Conservation (phyloP, 2,113 vertebrate species). For the Canis aureus region DNA sequence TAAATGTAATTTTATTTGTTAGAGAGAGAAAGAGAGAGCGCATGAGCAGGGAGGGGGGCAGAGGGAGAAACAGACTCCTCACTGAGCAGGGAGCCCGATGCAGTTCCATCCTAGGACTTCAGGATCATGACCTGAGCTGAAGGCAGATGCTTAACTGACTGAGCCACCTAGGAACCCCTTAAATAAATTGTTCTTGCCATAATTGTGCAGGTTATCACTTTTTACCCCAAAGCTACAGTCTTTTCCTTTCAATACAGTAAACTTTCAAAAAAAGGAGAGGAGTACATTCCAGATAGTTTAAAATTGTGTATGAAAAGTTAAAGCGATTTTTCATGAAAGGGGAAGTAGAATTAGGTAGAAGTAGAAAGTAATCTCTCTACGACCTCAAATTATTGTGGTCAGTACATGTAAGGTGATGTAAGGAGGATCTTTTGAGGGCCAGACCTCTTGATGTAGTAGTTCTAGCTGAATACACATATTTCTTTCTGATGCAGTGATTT, state of each 20-base stretch:
- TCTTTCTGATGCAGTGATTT: conserved; percentile 80
- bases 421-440: neutral
- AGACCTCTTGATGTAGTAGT: neutral
- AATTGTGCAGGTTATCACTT: conserved; percentile 29
- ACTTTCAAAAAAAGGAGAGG: conserved; percentile 36
- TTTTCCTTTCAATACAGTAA: conserved; percentile 46
- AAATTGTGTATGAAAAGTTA: conserved; percentile 54
- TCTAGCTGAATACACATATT: neutral
- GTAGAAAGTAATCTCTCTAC: neutral
- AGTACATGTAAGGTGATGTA: neutral
- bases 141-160: neutral
- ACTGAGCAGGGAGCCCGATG: neutral
- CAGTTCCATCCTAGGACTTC: neutral
- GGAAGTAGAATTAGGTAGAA: conserved; percentile 16
- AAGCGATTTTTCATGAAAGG: conserved; percentile 22
- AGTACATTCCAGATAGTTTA: conserved; percentile 39
- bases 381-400: neutral
- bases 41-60: neutral
- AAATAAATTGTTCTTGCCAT: conserved; percentile 37
- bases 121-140: neutral
- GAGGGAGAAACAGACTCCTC: neutral
- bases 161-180: neutral
- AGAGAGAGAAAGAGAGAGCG: neutral
- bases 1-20: neutral
- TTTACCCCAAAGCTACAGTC: conserved; percentile 22